A percentile compares a stretch with the other conserved stretches of the same genome.
phyloP scores from a whole-genome alignment of 2,888 invertebrate genomes.

The Erebia epiphron region DNA sequence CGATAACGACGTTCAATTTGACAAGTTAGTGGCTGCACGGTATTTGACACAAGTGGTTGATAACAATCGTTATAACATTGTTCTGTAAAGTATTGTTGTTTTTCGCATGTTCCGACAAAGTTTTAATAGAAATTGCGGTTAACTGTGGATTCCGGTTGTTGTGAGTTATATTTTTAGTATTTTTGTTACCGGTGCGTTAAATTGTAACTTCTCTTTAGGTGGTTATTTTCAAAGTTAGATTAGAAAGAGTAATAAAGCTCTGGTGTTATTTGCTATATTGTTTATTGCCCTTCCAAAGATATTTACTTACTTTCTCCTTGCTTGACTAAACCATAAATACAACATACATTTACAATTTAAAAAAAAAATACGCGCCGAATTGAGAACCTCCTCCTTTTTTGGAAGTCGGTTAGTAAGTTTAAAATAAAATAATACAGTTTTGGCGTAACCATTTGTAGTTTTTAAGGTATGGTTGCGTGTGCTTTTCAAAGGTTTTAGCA shows the following conservation, averaged over 20 bases:
- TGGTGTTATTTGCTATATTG: not conserved
- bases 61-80: conserved; percentile 19
- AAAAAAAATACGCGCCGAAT: no score
- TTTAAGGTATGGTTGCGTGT: no score
- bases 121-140: conserved; percentile 1
- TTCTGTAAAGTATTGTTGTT: conserved; percentile 1
- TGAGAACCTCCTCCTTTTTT: no score
- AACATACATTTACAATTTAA: no score
- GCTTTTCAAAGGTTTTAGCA: no score
- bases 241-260: not conserved
- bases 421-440: no score
- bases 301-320: not conserved
- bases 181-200: not conserved
- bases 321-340: not conserved
- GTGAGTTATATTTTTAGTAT: not conserved
- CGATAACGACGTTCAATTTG: conserved; percentile 31
- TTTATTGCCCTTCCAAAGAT: not conserved
- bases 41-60: conserved; percentile 30
- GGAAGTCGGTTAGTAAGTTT: no score
- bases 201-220: not conserved
- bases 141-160: not conserved
- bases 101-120: not conserved
- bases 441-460: no score
- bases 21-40: conserved; percentile 30
- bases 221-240: not conserved